Base-by-base conservation (phyloP, 2,888 invertebrate species). In the Linnaemya tessellans region DNA sequence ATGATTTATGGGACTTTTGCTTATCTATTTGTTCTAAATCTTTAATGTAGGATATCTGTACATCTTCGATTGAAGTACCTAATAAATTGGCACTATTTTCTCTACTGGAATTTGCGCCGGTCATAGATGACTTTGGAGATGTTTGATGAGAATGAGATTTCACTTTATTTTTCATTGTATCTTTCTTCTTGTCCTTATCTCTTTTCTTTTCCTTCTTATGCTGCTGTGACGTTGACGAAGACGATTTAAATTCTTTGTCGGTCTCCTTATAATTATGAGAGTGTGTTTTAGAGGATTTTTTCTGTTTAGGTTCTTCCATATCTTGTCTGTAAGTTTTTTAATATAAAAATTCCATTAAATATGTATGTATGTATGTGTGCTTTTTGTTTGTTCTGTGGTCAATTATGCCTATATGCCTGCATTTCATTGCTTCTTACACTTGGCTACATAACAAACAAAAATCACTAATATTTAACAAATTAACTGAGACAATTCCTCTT, bases 201-300 rank as follows among this genome's bases (percentile, higher is more conserved):
- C 90, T 92, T 84, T 91, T 90, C 83, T 93, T 93, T 84, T 93
- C 92, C 80, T 89, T 89, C 83, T 90, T 89, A 75, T 78, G 88
- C 81, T 86, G 86, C 68, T 89, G 86, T 18, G 80, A 20, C 38
- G 58, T 70, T 15, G 87, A 77, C 64, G 81, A 84, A 68, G 87
- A 67, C 74, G 85, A 81, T 85, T 80, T 87, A 78, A 64, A 86
- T 88, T 88, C 87, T 88, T 87, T 87, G 87, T 88, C 78, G 77
- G 68, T 75, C 64, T 79, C 65, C 49, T 60, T 58, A 18, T 30
- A 25, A 68, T 84, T 30, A 77, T 78, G 20, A 64, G 70, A 60
- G 49, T 77, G 64, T 68, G 74, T 82, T 79, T 78, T 87, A 80
- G 75, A 80, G 0, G 43, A 38, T 1, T 49, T 51, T 70, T 87